These are phyloP conservation scores for Apocrypta bakeri DNA, from an alignment of 1,140 invertebrate genomes.

Conservation along the genomic window DNA sequence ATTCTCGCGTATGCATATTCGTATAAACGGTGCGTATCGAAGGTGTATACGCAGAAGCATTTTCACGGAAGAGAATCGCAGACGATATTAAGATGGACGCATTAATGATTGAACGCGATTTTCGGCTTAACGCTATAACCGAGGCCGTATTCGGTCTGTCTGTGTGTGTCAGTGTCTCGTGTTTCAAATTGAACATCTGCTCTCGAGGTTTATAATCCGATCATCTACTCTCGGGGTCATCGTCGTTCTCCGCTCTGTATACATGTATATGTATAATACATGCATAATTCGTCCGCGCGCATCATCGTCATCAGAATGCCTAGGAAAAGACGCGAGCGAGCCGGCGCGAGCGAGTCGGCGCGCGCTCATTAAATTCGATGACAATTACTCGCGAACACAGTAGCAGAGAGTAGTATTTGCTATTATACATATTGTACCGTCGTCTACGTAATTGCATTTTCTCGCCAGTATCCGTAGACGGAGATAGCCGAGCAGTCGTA, in stretches of 20 bases:
- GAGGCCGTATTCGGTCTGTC: too few relatives aligned
- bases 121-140: slow-evolving; percentile 1
- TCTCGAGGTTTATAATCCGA: slow-evolving; percentile 52
- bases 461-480: slow-evolving; percentile 20
- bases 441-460: slow-evolving; percentile 69
- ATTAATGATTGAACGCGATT: slow-evolving; percentile 35
- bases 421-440: too few relatives aligned
- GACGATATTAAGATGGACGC: slow-evolving; percentile 29
- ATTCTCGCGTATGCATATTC: too few relatives aligned
- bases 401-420: too few relatives aligned
- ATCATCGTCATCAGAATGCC: background rate
- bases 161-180: slow-evolving; percentile 15
- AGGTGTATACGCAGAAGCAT: background rate
- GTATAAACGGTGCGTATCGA: too few relatives aligned
- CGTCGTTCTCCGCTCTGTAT: slow-evolving; percentile 2
- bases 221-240: slow-evolving; percentile 17
- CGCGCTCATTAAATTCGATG: slow-evolving; percentile 24
- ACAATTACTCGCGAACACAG: background rate
- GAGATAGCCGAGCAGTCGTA: too few relatives aligned
- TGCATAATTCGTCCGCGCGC: slow-evolving; percentile 35
- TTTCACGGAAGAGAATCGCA: background rate
- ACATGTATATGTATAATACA: too few relatives aligned
- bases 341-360: too few relatives aligned
- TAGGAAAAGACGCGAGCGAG: too few relatives aligned
- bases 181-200: slow-evolving; percentile 54